These are phyloP conservation scores for Diarsia rubi DNA, from an alignment of 2,888 invertebrate species.

Conservation along the genomic window DNA sequence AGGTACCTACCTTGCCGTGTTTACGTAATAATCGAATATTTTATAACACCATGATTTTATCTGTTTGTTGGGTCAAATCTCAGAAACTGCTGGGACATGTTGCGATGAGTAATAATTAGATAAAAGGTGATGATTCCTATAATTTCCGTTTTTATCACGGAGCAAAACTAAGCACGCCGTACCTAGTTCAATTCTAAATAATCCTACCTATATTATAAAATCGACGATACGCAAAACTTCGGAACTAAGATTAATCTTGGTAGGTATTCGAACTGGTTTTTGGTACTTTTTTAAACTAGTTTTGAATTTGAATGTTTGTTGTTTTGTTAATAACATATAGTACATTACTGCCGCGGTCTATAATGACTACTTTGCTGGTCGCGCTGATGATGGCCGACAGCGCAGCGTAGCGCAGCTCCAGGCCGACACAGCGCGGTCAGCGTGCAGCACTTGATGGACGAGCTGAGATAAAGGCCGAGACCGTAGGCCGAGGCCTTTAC, in stretches of 20 bases:
- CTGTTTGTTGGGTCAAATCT: conserved; percentile 42
- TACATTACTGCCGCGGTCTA: too few species aligned
- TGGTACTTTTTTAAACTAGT: background rate
- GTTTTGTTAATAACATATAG: too few species aligned
- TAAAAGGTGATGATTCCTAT: background rate
- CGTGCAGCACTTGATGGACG: too few species aligned
- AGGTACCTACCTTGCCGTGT: background rate
- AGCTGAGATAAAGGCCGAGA: too few species aligned
- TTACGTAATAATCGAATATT: conserved; percentile 14
- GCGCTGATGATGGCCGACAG: too few species aligned
- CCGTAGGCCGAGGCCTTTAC: too few species aligned
- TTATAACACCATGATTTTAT: conserved; percentile 24
- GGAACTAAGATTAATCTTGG: background rate
- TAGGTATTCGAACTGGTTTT: background rate
- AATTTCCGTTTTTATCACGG: background rate
- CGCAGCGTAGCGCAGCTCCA: too few species aligned
- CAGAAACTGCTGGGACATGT: conserved; percentile 21
- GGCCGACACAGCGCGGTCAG: too few species aligned
- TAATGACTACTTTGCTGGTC: too few species aligned
- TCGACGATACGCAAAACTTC: background rate
- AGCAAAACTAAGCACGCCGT: background rate
- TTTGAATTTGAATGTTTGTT: background rate
- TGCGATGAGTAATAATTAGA: conserved; percentile 2
- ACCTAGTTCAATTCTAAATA: conserved; percentile 5
- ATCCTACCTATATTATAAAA: background rate